Percentiles rank a stretch among this genome's conserved stretches.
These are phyloP conservation scores for Corydoras maculifer DNA, from an alignment of 2,113 vertebrate genomes.

Conservation along the genomic window DNA sequence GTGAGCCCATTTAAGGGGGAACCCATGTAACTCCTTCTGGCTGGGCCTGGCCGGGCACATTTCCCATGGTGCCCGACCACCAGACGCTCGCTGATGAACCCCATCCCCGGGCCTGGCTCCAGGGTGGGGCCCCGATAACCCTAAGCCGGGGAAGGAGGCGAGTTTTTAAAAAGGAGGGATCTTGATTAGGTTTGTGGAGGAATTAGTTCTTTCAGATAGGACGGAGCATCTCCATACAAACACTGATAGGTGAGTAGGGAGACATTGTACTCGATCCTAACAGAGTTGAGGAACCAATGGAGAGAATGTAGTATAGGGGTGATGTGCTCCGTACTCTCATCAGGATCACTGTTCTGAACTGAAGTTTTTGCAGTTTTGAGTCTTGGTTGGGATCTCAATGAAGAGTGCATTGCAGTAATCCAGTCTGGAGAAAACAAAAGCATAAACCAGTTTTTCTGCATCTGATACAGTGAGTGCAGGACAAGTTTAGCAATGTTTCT, in stretches of 20 bases:
- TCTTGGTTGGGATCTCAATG: not conserved
- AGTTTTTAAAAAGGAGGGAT: too few species aligned
- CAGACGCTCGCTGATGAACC: too few species aligned
- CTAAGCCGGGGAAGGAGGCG: too few species aligned
- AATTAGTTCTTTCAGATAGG: not conserved
- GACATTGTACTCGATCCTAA: not conserved
- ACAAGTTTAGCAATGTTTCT: too few species aligned
- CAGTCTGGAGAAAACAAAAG: not conserved
- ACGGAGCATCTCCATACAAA: not conserved
- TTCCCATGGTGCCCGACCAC: too few species aligned
- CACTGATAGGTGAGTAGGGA: not conserved
- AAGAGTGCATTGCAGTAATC: not conserved
- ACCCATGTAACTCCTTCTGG: too few species aligned
- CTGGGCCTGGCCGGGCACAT: too few species aligned
- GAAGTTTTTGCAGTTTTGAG: not conserved
- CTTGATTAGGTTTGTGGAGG: too few species aligned
- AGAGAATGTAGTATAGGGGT: not conserved
- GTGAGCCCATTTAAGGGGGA: too few species aligned
- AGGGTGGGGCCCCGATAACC: too few species aligned
- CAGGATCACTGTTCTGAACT: not conserved
- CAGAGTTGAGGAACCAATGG: not conserved
- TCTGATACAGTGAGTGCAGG: not conserved
- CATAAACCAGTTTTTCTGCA: not conserved
- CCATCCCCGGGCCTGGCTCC: too few species aligned
- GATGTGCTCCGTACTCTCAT: not conserved